A percentile compares a stretch with the other conserved stretches of the same genome.
Conservation (phyloP, 2,113 vertebrate genomes). For the Notarius lentiginosus region DNA sequence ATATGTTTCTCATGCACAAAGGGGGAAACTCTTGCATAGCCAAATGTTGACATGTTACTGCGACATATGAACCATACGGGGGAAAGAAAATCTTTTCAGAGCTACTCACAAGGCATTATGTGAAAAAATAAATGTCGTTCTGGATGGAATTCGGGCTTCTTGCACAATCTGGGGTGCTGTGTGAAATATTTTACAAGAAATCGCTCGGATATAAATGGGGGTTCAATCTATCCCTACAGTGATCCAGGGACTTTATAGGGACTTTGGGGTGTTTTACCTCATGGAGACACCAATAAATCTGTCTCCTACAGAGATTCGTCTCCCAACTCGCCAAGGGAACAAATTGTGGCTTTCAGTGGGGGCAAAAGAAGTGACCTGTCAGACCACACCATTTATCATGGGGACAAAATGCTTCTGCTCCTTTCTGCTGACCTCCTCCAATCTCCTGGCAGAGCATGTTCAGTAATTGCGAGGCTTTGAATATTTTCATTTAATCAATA, state of each 20-base stretch:
- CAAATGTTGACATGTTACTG: slow-evolving; percentile 30
- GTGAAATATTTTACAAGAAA: slow-evolving; percentile 68
- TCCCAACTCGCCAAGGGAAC: slow-evolving; percentile 80
- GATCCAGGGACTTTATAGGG: slow-evolving; percentile 76
- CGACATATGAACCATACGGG: slow-evolving; percentile 21
- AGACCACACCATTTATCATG: slow-evolving; percentile 85
- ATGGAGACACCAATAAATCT: slow-evolving; percentile 87
- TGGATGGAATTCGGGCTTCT: slow-evolving; percentile 38
- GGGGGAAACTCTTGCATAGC: slow-evolving; percentile 1
- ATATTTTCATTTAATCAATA: slow-evolving; percentile 76
- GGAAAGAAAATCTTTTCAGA: slow-evolving; percentile 39
- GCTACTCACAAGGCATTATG: slow-evolving; percentile 32
- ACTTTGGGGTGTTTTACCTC: slow-evolving; percentile 82
- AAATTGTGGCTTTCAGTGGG: slow-evolving; percentile 85
- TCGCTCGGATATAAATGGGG: slow-evolving; percentile 70
- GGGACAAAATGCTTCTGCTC: slow-evolving; percentile 83
- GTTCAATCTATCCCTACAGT: slow-evolving; percentile 73
- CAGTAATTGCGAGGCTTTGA: slow-evolving; percentile 71
- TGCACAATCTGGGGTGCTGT: slow-evolving; percentile 54
- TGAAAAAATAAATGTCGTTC: slow-evolving; percentile 48
- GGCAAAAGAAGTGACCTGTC: slow-evolving; percentile 86
- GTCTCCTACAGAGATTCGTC: slow-evolving; percentile 85
- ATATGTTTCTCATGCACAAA: slow-evolving; percentile 63
- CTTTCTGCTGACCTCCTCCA: slow-evolving; percentile 78
- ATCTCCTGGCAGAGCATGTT: slow-evolving; percentile 86